Conservation (phyloP, 2,797 vertebrate genomes). For the Podarcis lilfordi region DNA sequence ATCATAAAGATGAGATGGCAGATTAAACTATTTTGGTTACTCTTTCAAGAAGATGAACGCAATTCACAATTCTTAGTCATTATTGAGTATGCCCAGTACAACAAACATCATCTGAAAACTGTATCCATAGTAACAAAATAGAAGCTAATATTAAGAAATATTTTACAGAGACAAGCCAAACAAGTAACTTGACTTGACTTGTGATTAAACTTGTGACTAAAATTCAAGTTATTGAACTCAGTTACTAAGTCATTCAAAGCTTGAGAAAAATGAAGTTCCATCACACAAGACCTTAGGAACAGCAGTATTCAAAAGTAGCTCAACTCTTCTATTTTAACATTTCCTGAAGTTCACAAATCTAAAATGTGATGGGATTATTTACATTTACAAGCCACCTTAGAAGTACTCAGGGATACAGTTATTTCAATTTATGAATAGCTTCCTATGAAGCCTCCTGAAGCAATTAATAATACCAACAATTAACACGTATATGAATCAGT, state of each 20-base stretch:
- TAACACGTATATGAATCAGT: too few species aligned
- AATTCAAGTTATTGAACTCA: too few species aligned
- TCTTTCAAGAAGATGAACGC: neutral
- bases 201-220: too few species aligned
- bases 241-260: neutral
- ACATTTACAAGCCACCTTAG: neutral
- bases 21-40: neutral
- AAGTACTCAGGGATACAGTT: neutral
- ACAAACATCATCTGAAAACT: neutral
- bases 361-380: neutral
- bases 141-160: neutral
- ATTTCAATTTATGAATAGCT: neutral
- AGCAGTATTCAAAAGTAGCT: neutral
- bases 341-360: neutral
- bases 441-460: too few species aligned
- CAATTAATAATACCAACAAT: too few species aligned
- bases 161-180: slow-evolving; percentile 9
- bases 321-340: neutral
- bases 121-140: neutral
- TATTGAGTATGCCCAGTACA: neutral
- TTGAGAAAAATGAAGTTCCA: neutral
- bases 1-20: slow-evolving; percentile 22
- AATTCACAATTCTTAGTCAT: neutral
- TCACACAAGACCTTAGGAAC: neutral
- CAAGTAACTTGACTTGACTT: neutral